Conservation (phyloP, 2,113 vertebrate genomes). For the Tringa solitaria region DNA sequence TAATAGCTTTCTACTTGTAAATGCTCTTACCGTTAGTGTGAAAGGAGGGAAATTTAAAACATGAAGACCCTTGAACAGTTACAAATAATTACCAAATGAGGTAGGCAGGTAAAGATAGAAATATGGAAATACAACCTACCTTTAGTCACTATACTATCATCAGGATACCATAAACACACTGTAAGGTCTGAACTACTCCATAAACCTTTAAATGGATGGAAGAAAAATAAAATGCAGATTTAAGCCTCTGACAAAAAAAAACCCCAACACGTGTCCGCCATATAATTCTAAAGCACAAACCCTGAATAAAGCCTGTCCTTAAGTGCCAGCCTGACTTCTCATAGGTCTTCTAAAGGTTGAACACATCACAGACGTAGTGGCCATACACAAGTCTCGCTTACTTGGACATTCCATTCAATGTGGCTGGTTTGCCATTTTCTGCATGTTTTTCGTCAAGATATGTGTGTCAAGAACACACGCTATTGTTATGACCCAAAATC, state of each 20-base stretch:
- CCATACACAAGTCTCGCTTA: neutral
- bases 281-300: neutral
- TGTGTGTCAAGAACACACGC: neutral
- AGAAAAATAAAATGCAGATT: neutral
- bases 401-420: neutral
- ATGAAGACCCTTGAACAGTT: neutral
- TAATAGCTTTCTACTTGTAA: neutral
- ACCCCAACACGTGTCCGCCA: neutral
- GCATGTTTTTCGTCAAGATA: neutral
- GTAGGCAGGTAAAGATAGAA: neutral
- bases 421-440: neutral
- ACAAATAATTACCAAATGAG: neutral
- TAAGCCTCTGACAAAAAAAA: neutral
- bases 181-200: neutral
- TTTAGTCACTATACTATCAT: neutral
- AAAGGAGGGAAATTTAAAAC: neutral
- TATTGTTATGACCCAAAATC: neutral
- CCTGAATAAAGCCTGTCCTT: neutral
- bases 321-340: neutral
- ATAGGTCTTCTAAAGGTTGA: neutral
- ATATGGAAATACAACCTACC: neutral
- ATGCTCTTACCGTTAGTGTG: neutral
- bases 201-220: neutral
- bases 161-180: neutral
- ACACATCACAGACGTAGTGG: neutral